These are phyloP conservation scores for Drosophila paracracens DNA, from an alignment of 2,888 invertebrate species.

Conservation along the genomic window DNA sequence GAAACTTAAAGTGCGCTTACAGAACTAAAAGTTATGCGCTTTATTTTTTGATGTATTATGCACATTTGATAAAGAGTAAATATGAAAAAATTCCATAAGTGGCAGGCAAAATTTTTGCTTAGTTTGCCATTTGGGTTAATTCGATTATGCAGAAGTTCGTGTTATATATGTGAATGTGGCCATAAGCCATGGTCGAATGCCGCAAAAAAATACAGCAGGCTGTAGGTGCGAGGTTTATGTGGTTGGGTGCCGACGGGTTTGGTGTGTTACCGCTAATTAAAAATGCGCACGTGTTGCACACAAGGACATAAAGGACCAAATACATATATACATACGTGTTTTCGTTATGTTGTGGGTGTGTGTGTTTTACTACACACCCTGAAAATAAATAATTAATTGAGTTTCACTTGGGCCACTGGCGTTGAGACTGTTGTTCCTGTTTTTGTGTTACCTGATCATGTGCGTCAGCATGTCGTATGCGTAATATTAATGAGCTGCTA, in stretches of 20 bases:
- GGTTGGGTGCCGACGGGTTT: conserved; percentile 23
- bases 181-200: conserved; percentile 43
- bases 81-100: conserved; percentile 5
- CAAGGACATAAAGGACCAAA: conserved; percentile 43
- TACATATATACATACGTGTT: not conserved
- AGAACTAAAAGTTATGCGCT: conserved; percentile 28
- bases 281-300: conserved; percentile 65
- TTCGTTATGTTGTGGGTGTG: not conserved
- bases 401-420: conserved; percentile 31
- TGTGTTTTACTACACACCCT: conserved; percentile 45
- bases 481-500: conserved; percentile 75
- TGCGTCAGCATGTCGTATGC: conserved; percentile 68
- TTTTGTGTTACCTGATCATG: conserved; percentile 53
- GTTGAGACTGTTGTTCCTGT: conserved; percentile 7
- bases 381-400: conserved; percentile 74
- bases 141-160: conserved; percentile 54
- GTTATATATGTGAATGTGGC: conserved; percentile 19
- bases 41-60: conserved; percentile 21
- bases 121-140: conserved; percentile 67
- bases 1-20: conserved; percentile 49
- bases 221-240: not conserved
- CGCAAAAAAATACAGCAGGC: conserved; percentile 33
- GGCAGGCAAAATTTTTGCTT: conserved; percentile 45
- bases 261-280: conserved; percentile 65
- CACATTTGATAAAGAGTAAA: conserved; percentile 33